Percentiles rank a stretch among this genome's conserved stretches.
These are phyloP conservation scores for Vesta saturnalis DNA, from an alignment of 2,888 invertebrate species.

Conservation along the genomic window DNA sequence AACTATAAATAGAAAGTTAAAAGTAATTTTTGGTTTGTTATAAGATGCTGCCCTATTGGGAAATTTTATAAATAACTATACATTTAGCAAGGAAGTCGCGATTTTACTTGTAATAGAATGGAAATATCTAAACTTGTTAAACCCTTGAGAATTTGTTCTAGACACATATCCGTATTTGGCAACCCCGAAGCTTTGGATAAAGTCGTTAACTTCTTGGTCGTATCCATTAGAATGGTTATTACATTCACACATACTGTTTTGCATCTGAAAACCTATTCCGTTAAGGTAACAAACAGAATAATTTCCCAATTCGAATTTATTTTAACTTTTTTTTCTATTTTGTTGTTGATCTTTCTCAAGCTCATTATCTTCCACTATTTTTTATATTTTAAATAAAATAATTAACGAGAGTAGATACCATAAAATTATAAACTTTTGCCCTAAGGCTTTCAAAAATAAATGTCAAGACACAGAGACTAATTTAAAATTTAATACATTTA, in stretches of 20 bases:
- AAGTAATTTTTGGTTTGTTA: too few relatives aligned
- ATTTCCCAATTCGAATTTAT: conserved; percentile 21
- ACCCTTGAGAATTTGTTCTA: neutral
- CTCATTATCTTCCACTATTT: neutral
- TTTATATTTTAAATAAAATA: neutral
- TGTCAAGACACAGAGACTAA: conserved; percentile 14
- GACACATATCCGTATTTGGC: neutral
- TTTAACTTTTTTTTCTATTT: neutral
- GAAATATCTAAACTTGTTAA: neutral
- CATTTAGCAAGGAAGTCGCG: too few relatives aligned
- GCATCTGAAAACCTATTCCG: conserved; percentile 20
- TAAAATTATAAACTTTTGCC: conserved; percentile 9
- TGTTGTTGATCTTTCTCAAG: too few relatives aligned
- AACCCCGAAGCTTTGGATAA: conserved; percentile 17
- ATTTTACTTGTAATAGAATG: neutral
- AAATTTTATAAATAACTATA: too few relatives aligned
- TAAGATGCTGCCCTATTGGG: too few relatives aligned
- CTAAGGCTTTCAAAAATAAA: neutral
- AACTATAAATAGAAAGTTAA: too few relatives aligned
- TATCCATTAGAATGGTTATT: conserved; percentile 22
- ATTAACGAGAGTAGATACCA: neutral
- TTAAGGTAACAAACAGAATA: conserved; percentile 30
- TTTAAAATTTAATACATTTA: conserved; percentile 13
- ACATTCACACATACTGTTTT: conserved; percentile 22
- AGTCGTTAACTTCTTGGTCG: conserved; percentile 23